phyloP scores from a whole-genome alignment of 2,113 vertebrate genomes.

The Rhadina sibilatrix region DNA sequence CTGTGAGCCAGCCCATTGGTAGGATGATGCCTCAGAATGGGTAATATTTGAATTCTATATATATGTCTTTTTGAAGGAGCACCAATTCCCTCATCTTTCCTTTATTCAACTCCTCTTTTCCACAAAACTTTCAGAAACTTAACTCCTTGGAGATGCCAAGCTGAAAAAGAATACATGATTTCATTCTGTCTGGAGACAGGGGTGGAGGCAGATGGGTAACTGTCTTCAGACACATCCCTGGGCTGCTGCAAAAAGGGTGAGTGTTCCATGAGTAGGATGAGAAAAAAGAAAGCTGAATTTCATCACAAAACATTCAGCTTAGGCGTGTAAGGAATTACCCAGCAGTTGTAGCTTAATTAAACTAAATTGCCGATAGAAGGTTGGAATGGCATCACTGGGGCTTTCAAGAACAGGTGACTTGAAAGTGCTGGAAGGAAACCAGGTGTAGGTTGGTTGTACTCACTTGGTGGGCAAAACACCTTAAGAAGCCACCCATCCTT shows the following conservation, averaged over 20 bases:
- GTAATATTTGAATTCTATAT: neutral
- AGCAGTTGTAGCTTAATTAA: neutral
- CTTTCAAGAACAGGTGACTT: neutral
- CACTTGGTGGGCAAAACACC: neutral
- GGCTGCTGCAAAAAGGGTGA: neutral
- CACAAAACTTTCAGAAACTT: neutral
- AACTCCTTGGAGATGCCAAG: neutral
- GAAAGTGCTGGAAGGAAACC: slow-evolving; percentile 13
- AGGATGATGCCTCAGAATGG: neutral
- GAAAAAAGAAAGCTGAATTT: neutral
- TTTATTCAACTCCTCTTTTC: neutral
- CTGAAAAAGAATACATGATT: neutral
- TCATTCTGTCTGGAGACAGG: slow-evolving; percentile 18
- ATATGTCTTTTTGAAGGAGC: neutral
- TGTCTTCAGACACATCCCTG: neutral
- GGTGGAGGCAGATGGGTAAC: neutral
- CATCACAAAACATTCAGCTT: neutral
- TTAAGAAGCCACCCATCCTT: neutral
- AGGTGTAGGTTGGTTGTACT: neutral
- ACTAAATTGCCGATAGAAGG: neutral
- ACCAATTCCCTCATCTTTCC: neutral
- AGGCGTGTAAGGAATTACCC: neutral
- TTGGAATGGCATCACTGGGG: neutral
- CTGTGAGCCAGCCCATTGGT: neutral
- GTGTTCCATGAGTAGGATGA: neutral